A percentile compares a stretch with the other conserved stretches of the same genome.
Conservation (phyloP, 2,113 vertebrate species). For the Halcyon senegalensis region DNA sequence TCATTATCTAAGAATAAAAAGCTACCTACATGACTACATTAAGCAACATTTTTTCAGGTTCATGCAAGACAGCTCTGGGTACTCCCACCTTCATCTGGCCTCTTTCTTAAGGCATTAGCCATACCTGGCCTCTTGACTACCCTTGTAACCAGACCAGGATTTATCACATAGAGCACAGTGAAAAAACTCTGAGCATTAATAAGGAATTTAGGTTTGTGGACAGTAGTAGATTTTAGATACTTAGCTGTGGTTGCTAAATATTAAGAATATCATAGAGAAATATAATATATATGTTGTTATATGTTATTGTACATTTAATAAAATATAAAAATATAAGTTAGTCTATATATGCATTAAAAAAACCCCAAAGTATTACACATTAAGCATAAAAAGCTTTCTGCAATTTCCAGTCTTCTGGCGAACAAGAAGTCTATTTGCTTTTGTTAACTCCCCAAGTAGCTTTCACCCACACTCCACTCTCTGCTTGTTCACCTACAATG, state of each 20-base stretch:
- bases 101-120: neutral
- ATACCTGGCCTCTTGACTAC: neutral
- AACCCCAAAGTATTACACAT: neutral
- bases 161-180: neutral
- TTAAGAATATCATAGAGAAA: neutral
- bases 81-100: neutral
- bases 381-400: neutral
- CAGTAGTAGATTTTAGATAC: neutral
- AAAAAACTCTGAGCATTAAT: neutral
- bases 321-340: neutral
- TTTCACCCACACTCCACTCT: neutral
- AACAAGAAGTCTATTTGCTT: neutral
- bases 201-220: neutral
- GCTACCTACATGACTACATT: neutral
- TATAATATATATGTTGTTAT: neutral
- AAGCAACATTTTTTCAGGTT: neutral
- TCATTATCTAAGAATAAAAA: constrained; percentile 8
- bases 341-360: neutral
- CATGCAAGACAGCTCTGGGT: neutral
- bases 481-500: neutral
- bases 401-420: neutral
- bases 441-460: neutral
- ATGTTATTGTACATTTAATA: neutral
- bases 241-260: neutral
- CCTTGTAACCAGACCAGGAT: neutral